Evolutionary conservation across 2,888 invertebrate species (phyloP).

Genomic region (Patella depressa): DNA sequence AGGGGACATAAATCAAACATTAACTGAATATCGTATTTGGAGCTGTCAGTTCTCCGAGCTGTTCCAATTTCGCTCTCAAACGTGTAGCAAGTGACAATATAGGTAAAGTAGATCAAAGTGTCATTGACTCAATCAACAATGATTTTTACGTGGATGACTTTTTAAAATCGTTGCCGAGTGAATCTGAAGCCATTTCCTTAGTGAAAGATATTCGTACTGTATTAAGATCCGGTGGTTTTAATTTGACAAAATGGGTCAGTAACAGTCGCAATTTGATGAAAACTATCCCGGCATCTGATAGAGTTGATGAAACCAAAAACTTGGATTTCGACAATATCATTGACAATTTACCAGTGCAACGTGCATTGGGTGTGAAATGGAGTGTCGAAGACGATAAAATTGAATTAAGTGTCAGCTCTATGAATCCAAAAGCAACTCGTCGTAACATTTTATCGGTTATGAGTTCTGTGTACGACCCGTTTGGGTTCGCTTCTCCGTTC

Average conservation of each 20-base stretch:
- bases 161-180: slow-evolving; percentile 18
- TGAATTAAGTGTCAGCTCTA: slow-evolving; percentile 7
- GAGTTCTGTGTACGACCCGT: slow-evolving; percentile 11
- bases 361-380: slow-evolving; percentile 31
- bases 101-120: background rate
- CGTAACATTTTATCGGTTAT: slow-evolving; percentile 12
- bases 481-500: background rate
- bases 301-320: slow-evolving; percentile 24
- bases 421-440: background rate
- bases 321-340: slow-evolving; percentile 23
- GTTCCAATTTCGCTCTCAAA: slow-evolving; percentile 20
- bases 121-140: slow-evolving; percentile 18
- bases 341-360: slow-evolving; percentile 30
- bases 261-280: slow-evolving; percentile 34
- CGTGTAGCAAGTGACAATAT: slow-evolving; percentile 7
- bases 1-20: background rate
- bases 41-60: slow-evolving; percentile 20
- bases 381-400: slow-evolving; percentile 16
- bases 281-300: slow-evolving; percentile 30
- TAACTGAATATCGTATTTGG: slow-evolving; percentile 26
- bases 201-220: background rate
- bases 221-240: slow-evolving; percentile 27
- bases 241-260: slow-evolving; percentile 39
- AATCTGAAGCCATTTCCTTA: slow-evolving; percentile 10
- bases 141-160: slow-evolving; percentile 33